Conservation (phyloP, 2,113 vertebrate genomes). For the Eira barbara region DNA sequence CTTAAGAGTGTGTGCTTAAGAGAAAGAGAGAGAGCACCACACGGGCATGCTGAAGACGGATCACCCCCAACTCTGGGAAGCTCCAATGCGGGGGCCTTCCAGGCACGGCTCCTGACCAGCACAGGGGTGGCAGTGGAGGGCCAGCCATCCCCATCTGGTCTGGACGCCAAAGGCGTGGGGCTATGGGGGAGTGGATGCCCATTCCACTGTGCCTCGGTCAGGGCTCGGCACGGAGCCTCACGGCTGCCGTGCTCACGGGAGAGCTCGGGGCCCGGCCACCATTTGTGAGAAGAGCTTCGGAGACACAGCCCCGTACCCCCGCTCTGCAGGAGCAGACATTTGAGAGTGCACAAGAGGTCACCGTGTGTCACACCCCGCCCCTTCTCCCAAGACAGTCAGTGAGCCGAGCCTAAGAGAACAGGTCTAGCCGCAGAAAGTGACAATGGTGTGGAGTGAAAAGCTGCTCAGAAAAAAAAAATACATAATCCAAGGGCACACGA, state of each 20-base stretch:
- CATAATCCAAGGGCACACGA: constrained; percentile 79
- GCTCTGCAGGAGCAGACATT: not conserved
- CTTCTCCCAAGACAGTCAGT: constrained; percentile 65
- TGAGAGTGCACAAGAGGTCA: constrained; percentile 66
- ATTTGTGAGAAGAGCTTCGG: not conserved
- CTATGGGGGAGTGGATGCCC: not conserved
- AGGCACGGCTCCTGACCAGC: not conserved
- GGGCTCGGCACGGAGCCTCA: not conserved
- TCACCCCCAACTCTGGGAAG: not conserved
- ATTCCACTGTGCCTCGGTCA: not conserved
- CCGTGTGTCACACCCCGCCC: constrained; percentile 70
- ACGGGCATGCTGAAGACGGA: constrained; percentile 29
- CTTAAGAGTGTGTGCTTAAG: not conserved
- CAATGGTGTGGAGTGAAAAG: constrained; percentile 85
- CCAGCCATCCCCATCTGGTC: not conserved
- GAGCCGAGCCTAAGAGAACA: constrained; percentile 77
- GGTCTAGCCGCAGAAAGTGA: constrained; percentile 84
- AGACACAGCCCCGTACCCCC: not conserved
- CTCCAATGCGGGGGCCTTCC: not conserved
- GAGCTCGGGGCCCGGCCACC: not conserved
- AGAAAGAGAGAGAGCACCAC: not conserved
- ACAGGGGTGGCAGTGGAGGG: not conserved
- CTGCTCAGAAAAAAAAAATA: constrained; percentile 75
- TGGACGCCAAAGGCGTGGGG: not conserved
- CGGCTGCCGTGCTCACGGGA: not conserved